Conservation (phyloP, 2,113 vertebrate genomes). For the Grammomys surdaster region DNA sequence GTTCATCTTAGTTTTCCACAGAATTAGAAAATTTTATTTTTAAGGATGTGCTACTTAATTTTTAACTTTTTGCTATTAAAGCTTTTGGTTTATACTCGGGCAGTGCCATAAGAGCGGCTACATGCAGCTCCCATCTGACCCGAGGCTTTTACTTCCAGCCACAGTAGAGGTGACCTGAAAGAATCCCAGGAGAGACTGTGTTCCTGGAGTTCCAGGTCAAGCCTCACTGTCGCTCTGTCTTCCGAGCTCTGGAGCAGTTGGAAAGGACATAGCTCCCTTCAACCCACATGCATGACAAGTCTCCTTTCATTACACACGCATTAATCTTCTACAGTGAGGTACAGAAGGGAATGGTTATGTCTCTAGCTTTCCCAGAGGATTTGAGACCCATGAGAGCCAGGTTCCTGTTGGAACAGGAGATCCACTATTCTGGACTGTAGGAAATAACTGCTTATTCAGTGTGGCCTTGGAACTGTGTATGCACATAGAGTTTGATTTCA, state of each 20-base stretch:
- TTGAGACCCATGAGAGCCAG: background rate
- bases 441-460: background rate
- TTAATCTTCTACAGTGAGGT: constrained; percentile 22
- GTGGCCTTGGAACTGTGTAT: background rate
- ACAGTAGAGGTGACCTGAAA: background rate
- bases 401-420: background rate
- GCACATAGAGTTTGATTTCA: background rate
- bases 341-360: background rate
- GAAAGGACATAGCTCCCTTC: constrained; percentile 33
- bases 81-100: constrained; percentile 61
- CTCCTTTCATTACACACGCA: background rate
- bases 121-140: constrained; percentile 39
- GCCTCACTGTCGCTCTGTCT: background rate
- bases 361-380: background rate
- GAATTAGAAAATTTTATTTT: constrained; percentile 73
- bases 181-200: background rate
- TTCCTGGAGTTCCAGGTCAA: constrained; percentile 15
- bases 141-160: background rate
- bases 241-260: background rate
- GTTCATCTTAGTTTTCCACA: constrained; percentile 50
- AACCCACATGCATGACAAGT: background rate
- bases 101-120: background rate
- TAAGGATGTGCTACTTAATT: constrained; percentile 72
- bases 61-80: constrained; percentile 74
- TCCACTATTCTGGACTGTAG: background rate